Percentiles rank a stretch among this genome's conserved stretches.
These are phyloP conservation scores for Lysandra bellargus DNA, from an alignment of 2,888 invertebrate genomes.

Conservation along the genomic window DNA sequence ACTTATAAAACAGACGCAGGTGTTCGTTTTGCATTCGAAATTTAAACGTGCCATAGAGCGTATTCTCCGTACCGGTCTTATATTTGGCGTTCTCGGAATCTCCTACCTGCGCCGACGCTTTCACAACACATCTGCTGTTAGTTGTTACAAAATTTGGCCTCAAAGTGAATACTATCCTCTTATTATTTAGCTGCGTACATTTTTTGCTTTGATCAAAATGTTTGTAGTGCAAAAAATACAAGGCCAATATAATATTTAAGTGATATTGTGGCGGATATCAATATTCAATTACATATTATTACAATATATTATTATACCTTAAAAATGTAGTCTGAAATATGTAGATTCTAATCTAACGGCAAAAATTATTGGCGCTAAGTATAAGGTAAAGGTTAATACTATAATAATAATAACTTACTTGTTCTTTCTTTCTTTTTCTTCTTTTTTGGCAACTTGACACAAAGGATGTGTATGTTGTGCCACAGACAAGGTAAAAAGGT, in stretches of 20 bases:
- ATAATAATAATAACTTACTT: too few relatives aligned
- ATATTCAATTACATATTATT: neutral
- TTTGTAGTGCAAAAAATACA: neutral
- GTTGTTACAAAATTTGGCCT: slow-evolving; percentile 46
- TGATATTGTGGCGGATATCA: neutral
- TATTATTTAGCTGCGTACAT: slow-evolving; percentile 12
- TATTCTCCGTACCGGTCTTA: slow-evolving; percentile 73
- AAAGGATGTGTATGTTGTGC: too few relatives aligned
- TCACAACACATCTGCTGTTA: slow-evolving; percentile 69
- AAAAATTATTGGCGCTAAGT: too few relatives aligned
- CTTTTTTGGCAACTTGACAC: too few relatives aligned
- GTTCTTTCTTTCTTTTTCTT: too few relatives aligned
- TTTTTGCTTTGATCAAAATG: neutral
- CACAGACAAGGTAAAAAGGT: too few relatives aligned
- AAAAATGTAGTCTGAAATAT: too few relatives aligned
- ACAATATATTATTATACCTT: too few relatives aligned
- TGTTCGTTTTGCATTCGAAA: slow-evolving; percentile 61
- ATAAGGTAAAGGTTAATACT: too few relatives aligned
- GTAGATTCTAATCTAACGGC: too few relatives aligned
- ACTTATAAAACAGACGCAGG: slow-evolving; percentile 49
- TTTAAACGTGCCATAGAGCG: slow-evolving; percentile 63
- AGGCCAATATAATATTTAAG: neutral
- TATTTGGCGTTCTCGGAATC: slow-evolving; percentile 77
- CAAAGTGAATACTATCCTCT: slow-evolving; percentile 12
- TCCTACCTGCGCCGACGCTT: slow-evolving; percentile 65